Base-by-base conservation (phyloP, 64 coral and sea anemone species). In the Pocillopora verrucosa region DNA sequence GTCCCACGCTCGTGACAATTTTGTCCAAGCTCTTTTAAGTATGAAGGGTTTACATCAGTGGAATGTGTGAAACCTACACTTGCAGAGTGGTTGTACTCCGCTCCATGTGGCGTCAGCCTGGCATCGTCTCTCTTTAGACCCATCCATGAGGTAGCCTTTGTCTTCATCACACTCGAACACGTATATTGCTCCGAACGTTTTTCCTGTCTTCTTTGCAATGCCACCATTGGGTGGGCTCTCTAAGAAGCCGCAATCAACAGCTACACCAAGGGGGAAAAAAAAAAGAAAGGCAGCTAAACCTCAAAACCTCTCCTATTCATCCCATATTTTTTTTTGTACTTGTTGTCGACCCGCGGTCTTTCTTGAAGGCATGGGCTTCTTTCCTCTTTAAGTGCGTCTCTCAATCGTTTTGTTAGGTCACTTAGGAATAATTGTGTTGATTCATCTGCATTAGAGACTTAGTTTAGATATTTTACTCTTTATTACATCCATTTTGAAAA, bases 51-150 rank as follows among this genome's bases (percentile, higher is more conserved):
- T 51, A 51, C 1, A 51, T 4, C 41, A 51, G 74, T 51, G 13
- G 74, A 16, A 36, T 20, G 3, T 15, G 25, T 24, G 15, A 19
- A 26, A 20, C 91, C 77, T 83, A 96, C 94, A 72, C 36, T 90
- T 41, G 38, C 94, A 96, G 0, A 16, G 34, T 61, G 91, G 88
- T 24, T 82, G 84, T 5, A 45, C 62, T 22, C 94, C 94, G 13
- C 86, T 89, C 94, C 94, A 96, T 4, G 83, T 85, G 68, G 86
- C 87, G 62, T 88, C 93, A 30, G 91, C 94, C 70, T 79, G 82
- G n/a, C 94, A 96, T 26, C 45, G 72, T 41, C 94, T 88, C 20
- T 35, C 69, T 6, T 65, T 56, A 22, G 94, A 73, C 3, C 94
- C 94, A 58, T 19, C 82, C 67, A 76, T 61, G 17, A 89, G 61